phyloP scores from a whole-genome alignment of 2,888 invertebrate genomes.

The Noctua janthe region DNA sequence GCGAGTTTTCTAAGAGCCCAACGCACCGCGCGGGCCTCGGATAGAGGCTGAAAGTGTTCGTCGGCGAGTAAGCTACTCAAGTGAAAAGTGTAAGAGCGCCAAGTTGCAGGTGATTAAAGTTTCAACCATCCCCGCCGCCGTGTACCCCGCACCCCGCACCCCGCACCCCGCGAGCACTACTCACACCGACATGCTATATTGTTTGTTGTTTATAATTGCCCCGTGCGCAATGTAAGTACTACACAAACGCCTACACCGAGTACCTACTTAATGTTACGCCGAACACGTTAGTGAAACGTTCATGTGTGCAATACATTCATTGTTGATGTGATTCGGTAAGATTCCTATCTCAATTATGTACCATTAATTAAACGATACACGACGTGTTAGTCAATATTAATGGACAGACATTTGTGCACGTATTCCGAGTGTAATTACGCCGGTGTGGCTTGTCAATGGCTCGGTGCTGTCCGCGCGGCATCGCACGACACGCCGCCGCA shows the following conservation, averaged over 20 bases:
- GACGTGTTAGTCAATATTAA: constrained; percentile 34
- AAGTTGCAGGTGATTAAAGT: constrained; percentile 51
- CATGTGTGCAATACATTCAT: constrained; percentile 39
- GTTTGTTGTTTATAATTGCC: constrained; percentile 34
- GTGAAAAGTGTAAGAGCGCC: constrained; percentile 34
- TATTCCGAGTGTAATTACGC: constrained; percentile 8
- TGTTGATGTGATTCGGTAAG: constrained; percentile 31
- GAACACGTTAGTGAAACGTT: constrained; percentile 6
- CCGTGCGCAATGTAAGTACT: not conserved
- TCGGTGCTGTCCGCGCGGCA: not conserved
- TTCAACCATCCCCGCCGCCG: constrained; percentile 28
- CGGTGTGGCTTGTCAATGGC: not conserved
- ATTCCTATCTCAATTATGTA: constrained; percentile 33
- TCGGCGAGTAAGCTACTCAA: constrained; percentile 23
- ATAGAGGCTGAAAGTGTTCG: constrained; percentile 11
- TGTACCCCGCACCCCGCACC: too few species aligned
- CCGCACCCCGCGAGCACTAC: not conserved
- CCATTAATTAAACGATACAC: constrained; percentile 46
- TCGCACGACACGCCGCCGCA: not conserved
- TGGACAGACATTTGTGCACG: constrained; percentile 8
- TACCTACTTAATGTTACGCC: constrained; percentile 14
- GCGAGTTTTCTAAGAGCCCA: not conserved
- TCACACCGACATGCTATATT: constrained; percentile 15
- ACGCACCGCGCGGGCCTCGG: too few species aligned
- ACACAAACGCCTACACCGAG: constrained; percentile 1